Base-by-base conservation (phyloP, 1,140 invertebrate species). In the Halictus rubicundus region DNA sequence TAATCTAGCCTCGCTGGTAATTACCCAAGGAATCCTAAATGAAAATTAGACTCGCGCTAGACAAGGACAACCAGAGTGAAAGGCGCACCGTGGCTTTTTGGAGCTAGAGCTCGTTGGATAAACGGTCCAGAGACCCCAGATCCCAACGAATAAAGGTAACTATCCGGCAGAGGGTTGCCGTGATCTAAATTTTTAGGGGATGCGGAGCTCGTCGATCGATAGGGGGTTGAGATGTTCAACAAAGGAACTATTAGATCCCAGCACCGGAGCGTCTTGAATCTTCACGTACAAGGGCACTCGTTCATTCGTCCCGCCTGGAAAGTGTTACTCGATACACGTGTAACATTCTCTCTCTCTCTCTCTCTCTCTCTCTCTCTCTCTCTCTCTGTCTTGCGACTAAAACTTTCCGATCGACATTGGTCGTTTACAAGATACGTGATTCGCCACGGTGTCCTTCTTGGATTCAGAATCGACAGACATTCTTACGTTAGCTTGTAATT, bases 301-400 rank as follows among this genome's bases (percentile, higher is more conserved):
- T 23, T 49, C 68, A 68, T 70, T 69, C 59, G 42, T 42, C 14
- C 2, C 23, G 42, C n/a, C 27, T 52, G 23, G 60, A 63, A 61
- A 70, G 59, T 63, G 46, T 71, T 52, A 12, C 46, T 49, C 46
- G 66, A 71, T 71, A 71, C 66, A 63, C 46, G 68, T 63, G 68
- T 54, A n/a, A n/a, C n/a, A n/a, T n/a, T n/a, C n/a, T n/a, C n/a
- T n/a, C n/a, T n/a, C n/a, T n/a, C n/a, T n/a, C n/a, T n/a, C n/a
- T n/a, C n/a, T n/a, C n/a, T n/a, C n/a, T n/a, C n/a, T n/a, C n/a
- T n/a, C n/a, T n/a, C n/a, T n/a, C n/a, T n/a, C n/a, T n/a, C n/a
- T n/a, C 21, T 39, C 42, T n/a, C 32, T 42, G 68, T 32, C 57
- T 37, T 25, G 6, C 49, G 25, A 60, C 39, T 12, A 6, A 68